Evolutionary conservation across 2,797 vertebrate genomes (phyloP).

Genomic region (Tauraco hartlaubi): DNA sequence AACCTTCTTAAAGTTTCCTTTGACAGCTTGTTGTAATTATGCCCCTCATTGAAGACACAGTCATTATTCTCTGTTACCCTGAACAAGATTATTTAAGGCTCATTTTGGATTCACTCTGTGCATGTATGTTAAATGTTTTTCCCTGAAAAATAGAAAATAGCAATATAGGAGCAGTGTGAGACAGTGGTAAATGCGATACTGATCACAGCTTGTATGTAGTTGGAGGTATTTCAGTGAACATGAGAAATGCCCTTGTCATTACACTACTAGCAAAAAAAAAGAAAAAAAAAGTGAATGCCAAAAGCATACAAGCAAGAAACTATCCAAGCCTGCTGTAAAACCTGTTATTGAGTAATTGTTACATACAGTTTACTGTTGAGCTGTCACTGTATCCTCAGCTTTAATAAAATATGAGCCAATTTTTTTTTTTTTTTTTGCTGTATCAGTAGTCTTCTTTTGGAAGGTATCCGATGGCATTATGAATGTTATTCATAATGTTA

Average conservation of each 20-base stretch:
- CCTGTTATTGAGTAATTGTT: conserved; percentile 53
- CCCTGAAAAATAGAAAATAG: conserved; percentile 32
- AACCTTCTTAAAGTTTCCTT: conserved; percentile 70
- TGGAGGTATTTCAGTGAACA: conserved; percentile 34
- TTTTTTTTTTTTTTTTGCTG: neutral
- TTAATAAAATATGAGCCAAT: conserved; percentile 31
- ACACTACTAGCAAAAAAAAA: neutral
- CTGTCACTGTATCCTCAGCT: conserved; percentile 35
- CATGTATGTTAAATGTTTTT: conserved; percentile 29
- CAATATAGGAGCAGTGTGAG: neutral
- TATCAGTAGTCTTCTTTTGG: conserved; percentile 5
- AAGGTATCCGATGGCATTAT: neutral
- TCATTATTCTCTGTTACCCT: conserved; percentile 70
- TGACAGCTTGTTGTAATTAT: conserved; percentile 75
- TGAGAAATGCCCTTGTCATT: conserved; percentile 21
- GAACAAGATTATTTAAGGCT: conserved; percentile 68
- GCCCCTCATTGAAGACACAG: conserved; percentile 60
- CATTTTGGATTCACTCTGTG: conserved; percentile 41
- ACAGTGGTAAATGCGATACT: neutral
- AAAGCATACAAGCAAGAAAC: conserved; percentile 29
- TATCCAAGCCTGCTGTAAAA: neutral
- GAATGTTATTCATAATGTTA: conserved; percentile 33
- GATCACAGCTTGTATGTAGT: neutral
- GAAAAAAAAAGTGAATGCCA: neutral
- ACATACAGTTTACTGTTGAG: conserved; percentile 39